Conservation (phyloP, 2,888 invertebrate species). For the Macaria liturata region DNA sequence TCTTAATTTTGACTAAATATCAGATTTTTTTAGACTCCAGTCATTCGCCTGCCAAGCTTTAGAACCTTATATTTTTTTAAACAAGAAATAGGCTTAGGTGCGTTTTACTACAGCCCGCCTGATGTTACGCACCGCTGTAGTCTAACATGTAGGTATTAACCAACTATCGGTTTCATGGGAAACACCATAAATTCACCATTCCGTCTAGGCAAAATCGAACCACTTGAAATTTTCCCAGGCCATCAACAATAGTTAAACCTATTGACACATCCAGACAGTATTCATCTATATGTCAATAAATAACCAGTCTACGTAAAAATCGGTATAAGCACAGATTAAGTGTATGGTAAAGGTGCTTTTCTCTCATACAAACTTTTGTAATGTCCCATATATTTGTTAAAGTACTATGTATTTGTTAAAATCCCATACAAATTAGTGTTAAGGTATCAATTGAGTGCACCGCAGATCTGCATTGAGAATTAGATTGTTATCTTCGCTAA, state of each 20-base stretch:
- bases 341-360: background rate
- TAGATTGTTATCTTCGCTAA: slow-evolving; percentile 73
- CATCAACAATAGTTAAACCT: slow-evolving; percentile 8
- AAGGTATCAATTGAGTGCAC: slow-evolving; percentile 53
- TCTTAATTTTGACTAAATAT: no score
- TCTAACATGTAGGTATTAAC: no score
- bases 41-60: no score
- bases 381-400: background rate
- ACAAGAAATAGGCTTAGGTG: no score
- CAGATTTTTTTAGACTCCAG: no score
- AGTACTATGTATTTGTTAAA: slow-evolving; percentile 24
- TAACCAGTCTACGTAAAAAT: slow-evolving; percentile 1
- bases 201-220: background rate
- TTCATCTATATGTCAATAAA: slow-evolving; percentile 10
- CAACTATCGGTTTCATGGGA: no score
- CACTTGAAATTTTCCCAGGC: slow-evolving; percentile 20
- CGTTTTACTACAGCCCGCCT: no score
- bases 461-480: slow-evolving; percentile 67
- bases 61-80: no score
- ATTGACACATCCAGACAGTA: slow-evolving; percentile 22
- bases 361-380: no score
- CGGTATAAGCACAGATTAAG: slow-evolving; percentile 5
- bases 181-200: no score
- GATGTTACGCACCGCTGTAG: no score
- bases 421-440: slow-evolving; percentile 17